These are phyloP conservation scores for Hemaris fuciformis DNA, from an alignment of 2,888 invertebrate genomes.

Conservation along the genomic window DNA sequence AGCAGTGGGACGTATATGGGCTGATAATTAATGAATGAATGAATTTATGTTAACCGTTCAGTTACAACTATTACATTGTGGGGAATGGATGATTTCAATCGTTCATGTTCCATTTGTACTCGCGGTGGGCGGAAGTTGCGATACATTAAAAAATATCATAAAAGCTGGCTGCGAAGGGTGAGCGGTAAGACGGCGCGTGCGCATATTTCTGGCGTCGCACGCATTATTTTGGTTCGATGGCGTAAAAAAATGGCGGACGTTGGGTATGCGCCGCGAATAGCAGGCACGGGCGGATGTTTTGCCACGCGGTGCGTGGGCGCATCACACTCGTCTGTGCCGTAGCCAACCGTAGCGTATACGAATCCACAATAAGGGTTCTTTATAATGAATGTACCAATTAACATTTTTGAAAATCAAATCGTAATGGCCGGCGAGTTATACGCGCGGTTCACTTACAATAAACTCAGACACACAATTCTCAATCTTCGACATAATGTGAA, in stretches of 20 bases:
- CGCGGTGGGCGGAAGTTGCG: conserved; percentile 34
- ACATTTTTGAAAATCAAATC: no score
- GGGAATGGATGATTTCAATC: background rate
- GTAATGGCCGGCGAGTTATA: no score
- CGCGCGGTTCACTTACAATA: no score
- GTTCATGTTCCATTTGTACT: conserved; percentile 10
- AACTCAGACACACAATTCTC: no score
- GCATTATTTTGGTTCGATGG: conserved; percentile 67
- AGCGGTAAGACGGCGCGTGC: conserved; percentile 35
- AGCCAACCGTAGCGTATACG: background rate
- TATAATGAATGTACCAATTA: no score
- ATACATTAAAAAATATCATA: conserved; percentile 5
- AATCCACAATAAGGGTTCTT: background rate
- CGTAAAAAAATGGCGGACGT: conserved; percentile 64
- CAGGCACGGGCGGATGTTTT: conserved; percentile 64
- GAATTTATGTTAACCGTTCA: no score
- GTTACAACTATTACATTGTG: no score
- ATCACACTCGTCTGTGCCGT: background rate
- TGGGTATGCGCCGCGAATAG: conserved; percentile 67
- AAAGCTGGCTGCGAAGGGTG: background rate
- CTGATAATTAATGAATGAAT: no score
- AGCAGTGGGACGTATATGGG: no score
- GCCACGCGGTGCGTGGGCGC: conserved; percentile 58
- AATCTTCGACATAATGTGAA: no score
- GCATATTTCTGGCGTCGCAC: conserved; percentile 63